Evolutionary conservation across 2,113 vertebrate genomes (phyloP), one percentile per base, ranked within the genome.

Genomic region (Dipodomys stephensi): DNA sequence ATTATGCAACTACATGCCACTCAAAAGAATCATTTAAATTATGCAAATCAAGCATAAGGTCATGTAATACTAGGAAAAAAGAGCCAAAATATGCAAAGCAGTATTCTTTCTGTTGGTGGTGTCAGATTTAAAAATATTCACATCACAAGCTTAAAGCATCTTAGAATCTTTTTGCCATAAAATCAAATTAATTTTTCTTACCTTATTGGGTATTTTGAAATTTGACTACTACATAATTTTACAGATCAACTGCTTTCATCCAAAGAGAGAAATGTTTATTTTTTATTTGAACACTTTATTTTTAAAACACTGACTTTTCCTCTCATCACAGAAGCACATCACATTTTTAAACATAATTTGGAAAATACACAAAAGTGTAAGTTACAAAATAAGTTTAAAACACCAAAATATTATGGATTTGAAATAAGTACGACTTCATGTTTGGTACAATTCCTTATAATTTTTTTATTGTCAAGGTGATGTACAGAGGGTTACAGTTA

Each of bases 11-110:
- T 93, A 73, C 19, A 28, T 78, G 60, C 82, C 96, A 84, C 95
- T 97, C 93, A 96, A 96, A 97, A 91, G n/a, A 57, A 13, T 88
- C 76, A 90, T 84, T 97, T 94, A 97, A 97, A 95, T 96, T 97
- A 94, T 90, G 46, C 86, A 27, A 68, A 65, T 94, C 15, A 91
- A 76, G 90, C 39, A 95, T 91, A 95, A 97, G 96, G 91, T 87
- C 69, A 88, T 1, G 2, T 71, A 73, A 93, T 49, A 68, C 93
- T 92, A 97, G 91, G 22, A 94, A 81, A 83, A 80, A 95, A 87
- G 25, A 93, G 2, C 7, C 92, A 94, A 96, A 95, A 96, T 93
- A 85, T 69, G 30, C 87, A 96, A 93, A 97, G 64, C 87, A 88
- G 44, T 78, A 20, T 81, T 92, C 73, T 88, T 76, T 23, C 18